Base-by-base conservation (phyloP, 1,140 invertebrate species). In the Mesaphorura yosii region DNA sequence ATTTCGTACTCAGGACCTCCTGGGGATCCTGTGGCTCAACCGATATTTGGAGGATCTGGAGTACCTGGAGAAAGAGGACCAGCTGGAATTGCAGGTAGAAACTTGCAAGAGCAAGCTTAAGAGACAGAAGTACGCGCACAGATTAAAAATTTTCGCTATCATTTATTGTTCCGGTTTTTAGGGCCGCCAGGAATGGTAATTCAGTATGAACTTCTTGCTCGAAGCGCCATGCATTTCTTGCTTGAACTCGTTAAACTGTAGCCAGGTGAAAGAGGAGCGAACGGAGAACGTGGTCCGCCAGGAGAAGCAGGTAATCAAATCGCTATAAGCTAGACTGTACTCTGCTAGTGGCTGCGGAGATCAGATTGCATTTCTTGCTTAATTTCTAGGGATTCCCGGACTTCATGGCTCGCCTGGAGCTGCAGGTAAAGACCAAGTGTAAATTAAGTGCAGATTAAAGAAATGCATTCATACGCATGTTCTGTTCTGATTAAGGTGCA, bases 201-300 rank as follows among this genome's bases (percentile, higher is more conserved):
- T 41, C 10, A 55, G 34, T 42, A 41, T 49, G n/a, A 48, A 48
- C 3, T 17, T 10, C 39, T 20, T 51, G 20, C 22, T 39, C 28
- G 7, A 49, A 27, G 39, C 29, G 15, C 7, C 23, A 41, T 4
- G 44, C 20, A 26, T 46, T 53, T 23, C 22, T 53, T 7, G 17
- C 20, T 12, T 47, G 14, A n/a, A n/a, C n/a, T n/a, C n/a, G n/a
- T n/a, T n/a, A n/a, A n/a, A n/a, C 10, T 22, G 44, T 40, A 74
- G 69, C 69, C 73, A 19, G 74, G 75, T 42, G 75, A 76, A 60
- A 65, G 70, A 48, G 75, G 76, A 15, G 64, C 71, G 20, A 63
- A 68, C 34, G 76, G 75, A 29, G 72, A 75, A 58, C 64, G 70
- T 51, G 76, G 76, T 19, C 66, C 68, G 37, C 28, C 54, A 38